These are phyloP conservation scores for Geodia barretti DNA, from an alignment of 37 sponge, comb jelly and placozoan genomes.

Conservation along the genomic window DNA sequence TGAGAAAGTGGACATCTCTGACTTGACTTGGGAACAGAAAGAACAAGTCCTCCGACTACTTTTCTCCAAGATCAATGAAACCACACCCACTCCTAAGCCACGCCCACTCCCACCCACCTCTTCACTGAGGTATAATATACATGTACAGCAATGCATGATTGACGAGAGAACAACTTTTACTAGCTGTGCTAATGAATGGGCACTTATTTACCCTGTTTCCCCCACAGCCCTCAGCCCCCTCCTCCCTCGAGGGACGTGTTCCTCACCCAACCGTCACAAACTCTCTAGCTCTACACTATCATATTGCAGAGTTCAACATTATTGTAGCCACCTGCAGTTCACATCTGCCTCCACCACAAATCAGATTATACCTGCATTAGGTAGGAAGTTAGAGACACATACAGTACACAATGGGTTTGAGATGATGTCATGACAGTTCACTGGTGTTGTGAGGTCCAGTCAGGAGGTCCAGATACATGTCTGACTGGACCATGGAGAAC, in stretches of 20 bases:
- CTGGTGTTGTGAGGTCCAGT: not conserved
- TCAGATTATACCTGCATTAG: not conserved
- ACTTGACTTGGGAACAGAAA: constrained; percentile 96
- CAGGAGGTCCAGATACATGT: not conserved
- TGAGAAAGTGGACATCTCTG: constrained; percentile 67
- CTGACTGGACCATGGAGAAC: constrained; percentile 10
- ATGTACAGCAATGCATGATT: too few species aligned
- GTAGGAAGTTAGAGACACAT: too few species aligned
- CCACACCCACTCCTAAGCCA: not conserved
- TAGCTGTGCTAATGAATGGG: too few species aligned
- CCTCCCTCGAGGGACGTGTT: not conserved
- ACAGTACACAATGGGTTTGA: not conserved
- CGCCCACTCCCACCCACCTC: not conserved
- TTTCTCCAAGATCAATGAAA: constrained; percentile 80
- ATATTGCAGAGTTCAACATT: too few species aligned
- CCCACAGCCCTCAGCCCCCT: not conserved
- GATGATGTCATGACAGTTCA: too few species aligned
- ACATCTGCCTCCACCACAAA: not conserved
- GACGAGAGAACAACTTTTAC: too few species aligned
- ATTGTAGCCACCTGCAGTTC: too few species aligned
- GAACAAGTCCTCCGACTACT: constrained; percentile 84
- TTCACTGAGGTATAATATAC: not conserved
- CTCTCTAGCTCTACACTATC: too few species aligned
- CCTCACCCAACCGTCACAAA: not conserved
- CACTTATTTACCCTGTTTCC: too few species aligned